Evolutionary conservation across 2,113 vertebrate species (phyloP).

Genomic region (Lanius collurio): DNA sequence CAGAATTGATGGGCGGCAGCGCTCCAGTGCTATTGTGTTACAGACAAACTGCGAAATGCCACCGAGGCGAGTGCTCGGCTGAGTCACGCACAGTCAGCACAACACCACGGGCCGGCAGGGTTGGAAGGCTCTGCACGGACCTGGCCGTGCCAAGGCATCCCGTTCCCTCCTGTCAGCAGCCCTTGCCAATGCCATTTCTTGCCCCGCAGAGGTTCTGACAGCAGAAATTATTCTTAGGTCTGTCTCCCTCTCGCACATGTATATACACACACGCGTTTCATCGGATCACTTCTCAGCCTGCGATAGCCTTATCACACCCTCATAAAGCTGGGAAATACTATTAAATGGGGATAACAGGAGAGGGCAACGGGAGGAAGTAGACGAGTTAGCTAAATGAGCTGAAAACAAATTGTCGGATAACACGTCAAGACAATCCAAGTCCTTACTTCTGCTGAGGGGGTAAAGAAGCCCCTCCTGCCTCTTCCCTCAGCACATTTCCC

Average conservation of each 20-base stretch:
- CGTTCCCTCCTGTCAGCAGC: neutral
- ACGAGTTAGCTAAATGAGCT: neutral
- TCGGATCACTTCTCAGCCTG: neutral
- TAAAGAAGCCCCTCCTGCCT: neutral
- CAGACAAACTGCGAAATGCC: neutral
- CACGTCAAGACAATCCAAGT: neutral
- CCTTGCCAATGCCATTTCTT: neutral
- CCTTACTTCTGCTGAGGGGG: neutral
- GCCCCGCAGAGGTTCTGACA: neutral
- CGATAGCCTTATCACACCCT: neutral
- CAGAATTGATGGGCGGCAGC: constrained; percentile 25
- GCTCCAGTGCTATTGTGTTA: neutral
- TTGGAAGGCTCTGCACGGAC: neutral
- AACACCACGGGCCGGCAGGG: neutral
- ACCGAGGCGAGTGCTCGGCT: neutral
- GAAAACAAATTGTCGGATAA: neutral
- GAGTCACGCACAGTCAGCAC: neutral
- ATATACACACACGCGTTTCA: neutral
- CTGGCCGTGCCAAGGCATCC: neutral
- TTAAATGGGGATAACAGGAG: neutral
- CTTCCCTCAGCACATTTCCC: neutral
- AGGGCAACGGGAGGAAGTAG: neutral
- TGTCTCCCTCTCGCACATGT: neutral
- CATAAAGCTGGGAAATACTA: neutral
- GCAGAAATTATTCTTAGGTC: neutral